Percentiles rank a stretch among this genome's conserved stretches.
Conservation (phyloP, 2,888 invertebrate species). For the Formica aserva region DNA sequence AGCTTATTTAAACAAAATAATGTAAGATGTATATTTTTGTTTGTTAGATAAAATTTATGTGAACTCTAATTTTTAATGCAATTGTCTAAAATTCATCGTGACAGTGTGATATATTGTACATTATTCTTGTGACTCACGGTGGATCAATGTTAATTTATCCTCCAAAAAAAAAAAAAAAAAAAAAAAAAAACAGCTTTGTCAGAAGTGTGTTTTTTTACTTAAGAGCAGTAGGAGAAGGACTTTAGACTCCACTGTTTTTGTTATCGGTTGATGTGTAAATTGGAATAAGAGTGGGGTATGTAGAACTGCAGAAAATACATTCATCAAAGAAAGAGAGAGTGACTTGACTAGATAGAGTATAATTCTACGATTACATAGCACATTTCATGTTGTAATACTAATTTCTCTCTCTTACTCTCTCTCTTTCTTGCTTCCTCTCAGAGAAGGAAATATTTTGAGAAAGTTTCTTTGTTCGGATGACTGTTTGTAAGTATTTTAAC, state of each 20-base stretch:
- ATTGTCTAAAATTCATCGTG: background rate
- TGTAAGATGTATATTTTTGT: background rate
- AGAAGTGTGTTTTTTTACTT: background rate
- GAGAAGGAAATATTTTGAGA: background rate
- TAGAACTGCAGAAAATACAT: background rate
- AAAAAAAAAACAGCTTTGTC: background rate
- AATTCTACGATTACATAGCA: background rate
- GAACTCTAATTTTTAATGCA: background rate
- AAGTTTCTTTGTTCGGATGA: background rate
- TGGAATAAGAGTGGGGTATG: background rate
- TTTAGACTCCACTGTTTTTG: background rate
- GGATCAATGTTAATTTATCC: background rate
- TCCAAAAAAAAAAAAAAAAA: background rate
- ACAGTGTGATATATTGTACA: background rate
- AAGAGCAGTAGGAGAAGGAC: background rate
- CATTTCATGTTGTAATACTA: background rate
- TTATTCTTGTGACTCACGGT: background rate
- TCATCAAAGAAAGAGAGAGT: background rate
- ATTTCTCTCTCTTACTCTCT: background rate
- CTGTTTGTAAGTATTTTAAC: constrained; percentile 14
- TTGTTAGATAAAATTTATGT: constrained; percentile 7
- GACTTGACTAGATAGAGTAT: background rate
- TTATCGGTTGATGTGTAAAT: background rate
- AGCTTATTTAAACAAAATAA: constrained; percentile 19
- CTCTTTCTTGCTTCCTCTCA: background rate